Evolutionary conservation across 2,888 invertebrate species (phyloP).

Genomic region (Hyposoter dolosus): DNA sequence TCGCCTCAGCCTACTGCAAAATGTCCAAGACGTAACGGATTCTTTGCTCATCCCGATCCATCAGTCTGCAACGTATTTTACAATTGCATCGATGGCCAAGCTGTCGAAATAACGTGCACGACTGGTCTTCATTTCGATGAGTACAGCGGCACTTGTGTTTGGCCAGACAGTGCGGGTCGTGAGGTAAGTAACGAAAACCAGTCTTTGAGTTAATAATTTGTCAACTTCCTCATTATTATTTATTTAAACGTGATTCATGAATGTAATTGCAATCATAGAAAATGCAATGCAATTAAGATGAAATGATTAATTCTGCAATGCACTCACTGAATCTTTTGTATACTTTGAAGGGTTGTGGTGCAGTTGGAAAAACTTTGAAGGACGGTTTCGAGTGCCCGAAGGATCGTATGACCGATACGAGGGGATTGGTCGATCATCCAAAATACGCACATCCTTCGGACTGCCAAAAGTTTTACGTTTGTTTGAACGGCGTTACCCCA

Average conservation of each 20-base stretch:
- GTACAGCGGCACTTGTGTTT: conserved; percentile 95
- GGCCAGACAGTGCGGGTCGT: conserved; percentile 93
- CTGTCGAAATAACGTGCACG: conserved; percentile 93
- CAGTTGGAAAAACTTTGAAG: conserved; percentile 87
- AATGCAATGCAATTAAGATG: too few relatives aligned
- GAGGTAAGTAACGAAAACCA: conserved; percentile 87
- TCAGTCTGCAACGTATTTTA: conserved; percentile 93
- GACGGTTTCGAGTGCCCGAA: conserved; percentile 95
- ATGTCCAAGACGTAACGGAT: conserved; percentile 95
- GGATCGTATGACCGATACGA: conserved; percentile 87
- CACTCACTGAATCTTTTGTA: neutral
- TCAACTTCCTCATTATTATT: neutral
- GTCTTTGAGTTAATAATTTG: neutral
- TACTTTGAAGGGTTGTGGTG: conserved; percentile 79
- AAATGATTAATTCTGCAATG: too few relatives aligned
- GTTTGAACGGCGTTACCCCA: conserved; percentile 94
- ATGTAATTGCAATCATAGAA: neutral
- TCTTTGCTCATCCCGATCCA: conserved; percentile 95
- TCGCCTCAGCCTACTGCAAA: conserved; percentile 89
- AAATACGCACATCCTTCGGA: conserved; percentile 94
- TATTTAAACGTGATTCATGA: conserved; percentile 13
- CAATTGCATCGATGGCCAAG: conserved; percentile 95
- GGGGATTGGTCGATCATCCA: conserved; percentile 92
- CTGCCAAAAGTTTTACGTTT: conserved; percentile 97
- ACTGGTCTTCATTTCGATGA: conserved; percentile 96